Base-by-base conservation (phyloP, 2,888 invertebrate species). In the Tinea trinotella region DNA sequence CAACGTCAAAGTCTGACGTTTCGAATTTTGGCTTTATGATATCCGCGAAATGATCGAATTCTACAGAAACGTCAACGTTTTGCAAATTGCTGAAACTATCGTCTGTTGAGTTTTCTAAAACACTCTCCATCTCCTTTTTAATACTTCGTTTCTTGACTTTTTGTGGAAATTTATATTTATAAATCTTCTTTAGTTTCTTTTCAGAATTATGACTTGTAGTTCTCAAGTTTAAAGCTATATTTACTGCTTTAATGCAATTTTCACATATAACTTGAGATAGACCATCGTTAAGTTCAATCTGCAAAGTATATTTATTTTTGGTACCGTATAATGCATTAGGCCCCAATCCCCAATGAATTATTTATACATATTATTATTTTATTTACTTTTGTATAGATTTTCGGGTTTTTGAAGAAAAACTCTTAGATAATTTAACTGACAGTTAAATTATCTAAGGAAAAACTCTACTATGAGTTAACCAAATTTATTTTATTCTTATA, bases 121-220 rank as follows among this genome's bases (percentile, higher is more conserved):
- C 56, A 17, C 53, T 36, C 48, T 57, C 56, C 0, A 57, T 52
- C 54, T 57, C 58, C 0, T 57, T 53, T 56, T 57, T 54, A 13
- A 56, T 55, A 19, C 36, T 48, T 52, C 36, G 53, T 40, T 59
- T 56, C 17, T 35, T 48, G 17, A 19, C 49, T 19, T 18, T 34
- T 52, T 19, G 17, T 20, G 2, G 22, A 2, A 12, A 13, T 54
- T 30, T 46, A 46, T 22, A 54, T 10, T 30, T 35, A 52, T 54
- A 12, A 1, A 53, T 12, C 40, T 57, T 17, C 24, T 58, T 24
- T 0, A 62, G 57, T 55, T 60, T 57, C 2, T 12, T 54, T 22
- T 60, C 58, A 9, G 54, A 40, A 1, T 6, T 2, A 9, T 57
- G 56, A 30, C 57, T 35, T 17, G 49, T 19, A n/a, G 59, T 61